Evolutionary conservation across 2,888 invertebrate genomes (phyloP).

Genomic region (Allolobophora icterica): DNA sequence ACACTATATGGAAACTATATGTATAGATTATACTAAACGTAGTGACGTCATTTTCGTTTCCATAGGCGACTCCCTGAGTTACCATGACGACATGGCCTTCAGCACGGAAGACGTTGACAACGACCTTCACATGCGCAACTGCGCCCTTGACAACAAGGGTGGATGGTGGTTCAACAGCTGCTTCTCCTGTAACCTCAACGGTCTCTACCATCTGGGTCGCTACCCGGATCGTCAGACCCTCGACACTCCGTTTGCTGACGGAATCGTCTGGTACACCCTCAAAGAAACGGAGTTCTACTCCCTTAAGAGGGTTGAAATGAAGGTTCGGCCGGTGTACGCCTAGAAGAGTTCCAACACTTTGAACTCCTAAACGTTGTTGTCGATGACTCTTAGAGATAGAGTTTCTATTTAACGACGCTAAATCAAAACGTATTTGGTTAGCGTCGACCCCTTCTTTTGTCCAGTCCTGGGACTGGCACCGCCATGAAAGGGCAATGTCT

Average conservation of each 20-base stretch:
- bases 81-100: slow-evolving; percentile 62
- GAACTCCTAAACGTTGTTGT: too few species aligned
- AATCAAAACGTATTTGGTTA: too few species aligned
- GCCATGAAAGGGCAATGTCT: too few species aligned
- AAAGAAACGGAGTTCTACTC: slow-evolving; percentile 62
- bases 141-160: slow-evolving; percentile 61
- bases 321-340: slow-evolving; percentile 47
- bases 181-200: slow-evolving; percentile 60
- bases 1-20: too few species aligned
- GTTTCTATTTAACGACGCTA: too few species aligned
- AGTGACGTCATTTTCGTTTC: slow-evolving; percentile 21
- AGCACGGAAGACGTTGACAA: slow-evolving; percentile 63
- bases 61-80: slow-evolving; percentile 61
- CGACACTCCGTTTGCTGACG: slow-evolving; percentile 47
- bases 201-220: slow-evolving; percentile 60
- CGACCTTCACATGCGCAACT: slow-evolving; percentile 60
- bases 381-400: too few species aligned
- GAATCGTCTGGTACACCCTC: slow-evolving; percentile 53
- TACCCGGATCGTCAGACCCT: slow-evolving; percentile 50
- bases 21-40: too few species aligned
- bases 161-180: slow-evolving; percentile 65
- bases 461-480: too few species aligned
- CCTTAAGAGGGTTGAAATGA: slow-evolving; percentile 60
- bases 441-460: too few species aligned
- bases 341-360: not conserved